Evolutionary conservation across 1,140 invertebrate species (phyloP).

Genomic region (Tetranychus urticae): DNA sequence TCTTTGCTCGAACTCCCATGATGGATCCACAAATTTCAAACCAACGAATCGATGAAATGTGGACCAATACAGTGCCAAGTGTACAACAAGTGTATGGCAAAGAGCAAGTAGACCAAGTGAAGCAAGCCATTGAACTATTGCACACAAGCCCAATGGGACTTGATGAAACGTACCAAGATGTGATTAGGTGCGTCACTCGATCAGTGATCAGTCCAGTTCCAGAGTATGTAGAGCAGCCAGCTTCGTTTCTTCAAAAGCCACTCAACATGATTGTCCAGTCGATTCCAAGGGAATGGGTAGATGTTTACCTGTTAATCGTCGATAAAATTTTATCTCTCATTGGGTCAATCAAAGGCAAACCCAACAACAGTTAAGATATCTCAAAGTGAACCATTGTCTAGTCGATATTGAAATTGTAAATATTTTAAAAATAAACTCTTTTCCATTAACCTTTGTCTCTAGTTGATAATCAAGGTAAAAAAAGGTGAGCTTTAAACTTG

Average conservation of each 20-base stretch:
- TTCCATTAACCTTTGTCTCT: no score
- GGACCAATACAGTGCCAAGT: background rate
- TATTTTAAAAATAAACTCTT: no score
- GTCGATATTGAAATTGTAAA: no score
- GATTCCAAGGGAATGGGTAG: background rate
- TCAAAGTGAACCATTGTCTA: no score
- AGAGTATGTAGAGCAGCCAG: background rate
- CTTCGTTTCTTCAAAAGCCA: background rate
- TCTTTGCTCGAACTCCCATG: constrained; percentile 19
- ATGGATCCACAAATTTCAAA: background rate
- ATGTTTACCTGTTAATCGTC: background rate
- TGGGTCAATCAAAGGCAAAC: background rate
- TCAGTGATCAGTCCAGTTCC: background rate
- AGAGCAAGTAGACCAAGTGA: background rate
- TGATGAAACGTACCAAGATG: background rate
- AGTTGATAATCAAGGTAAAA: no score
- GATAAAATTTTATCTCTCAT: background rate
- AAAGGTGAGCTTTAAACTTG: no score
- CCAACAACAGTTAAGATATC: no score
- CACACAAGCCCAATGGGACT: background rate
- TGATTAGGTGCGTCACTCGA: background rate
- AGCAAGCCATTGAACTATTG: background rate
- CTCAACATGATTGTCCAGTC: background rate
- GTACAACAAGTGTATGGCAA: background rate
- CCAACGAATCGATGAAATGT: background rate